Base-by-base conservation (phyloP, 1,140 invertebrate genomes). In the Drosophila nigromelanica region DNA sequence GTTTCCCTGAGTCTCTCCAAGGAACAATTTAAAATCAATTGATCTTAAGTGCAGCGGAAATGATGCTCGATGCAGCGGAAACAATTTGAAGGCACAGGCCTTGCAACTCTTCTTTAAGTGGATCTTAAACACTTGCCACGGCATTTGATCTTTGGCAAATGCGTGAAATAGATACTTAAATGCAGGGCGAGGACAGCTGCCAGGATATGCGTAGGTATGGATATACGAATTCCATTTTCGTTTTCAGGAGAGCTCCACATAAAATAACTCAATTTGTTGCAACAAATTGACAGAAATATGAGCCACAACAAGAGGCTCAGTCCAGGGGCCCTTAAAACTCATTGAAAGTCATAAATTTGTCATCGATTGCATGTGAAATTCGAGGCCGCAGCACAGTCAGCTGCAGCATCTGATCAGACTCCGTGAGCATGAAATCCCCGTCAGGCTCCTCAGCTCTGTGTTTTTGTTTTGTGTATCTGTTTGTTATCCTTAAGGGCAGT, bases 301-400 rank as follows among this genome's bases (percentile, higher is more conserved):
- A 89, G 76, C 75, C 70, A 67, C 37, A 66, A 55, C 33, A 43
- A 73, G 33, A 58, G 24, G 61, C 66, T 30, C 45, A 68, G 52
- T 11, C 39, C 24, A 10, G 7, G 33, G 33, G 33, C 33, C 33
- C 8, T 55, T 52, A 63, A 43, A 30, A 37, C 45, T 45, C 55
- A 66, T 71, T 71, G 45, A 64, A 72, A 89, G 83, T 89, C 83
- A 89, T 89, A 89, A 89, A 89, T 89, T 89, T 89, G 73, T 89
- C 85, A 89, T 83, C 87, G 83, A 89, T 89, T 89, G 83, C 83
- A 89, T 89, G 85, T 89, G 83, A 89, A 89, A 89, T 89, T 80
- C 63, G 83, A 89, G 50, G 52, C 47, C 30, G 15, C 5, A 12
- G 12, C 45, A 8, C 42, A 45, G n/a, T 43, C 37, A 40, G 52